A percentile compares a stretch with the other conserved stretches of the same genome.
phyloP scores from a whole-genome alignment of 2,888 invertebrate genomes.

The Aspidiotus rigidus region DNA sequence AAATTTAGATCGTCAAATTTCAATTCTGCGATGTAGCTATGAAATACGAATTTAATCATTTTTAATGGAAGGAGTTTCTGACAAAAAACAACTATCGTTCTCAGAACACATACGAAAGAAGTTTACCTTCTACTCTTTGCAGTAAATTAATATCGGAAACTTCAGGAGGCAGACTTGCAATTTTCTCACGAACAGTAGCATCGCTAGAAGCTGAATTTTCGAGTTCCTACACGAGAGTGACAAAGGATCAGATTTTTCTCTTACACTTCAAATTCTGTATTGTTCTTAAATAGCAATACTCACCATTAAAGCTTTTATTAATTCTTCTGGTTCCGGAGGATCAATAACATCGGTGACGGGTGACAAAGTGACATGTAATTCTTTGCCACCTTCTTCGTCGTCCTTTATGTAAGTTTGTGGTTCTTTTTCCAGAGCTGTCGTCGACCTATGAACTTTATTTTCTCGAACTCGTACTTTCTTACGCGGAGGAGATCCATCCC shows the following conservation, averaged over 20 bases:
- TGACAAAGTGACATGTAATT: conserved; percentile 66
- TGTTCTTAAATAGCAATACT: conserved; percentile 36
- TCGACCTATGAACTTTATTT: conserved; percentile 43
- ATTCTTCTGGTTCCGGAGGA: conserved; percentile 85
- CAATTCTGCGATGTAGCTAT: neutral
- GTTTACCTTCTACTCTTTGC: conserved; percentile 69
- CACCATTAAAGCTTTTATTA: conserved; percentile 64
- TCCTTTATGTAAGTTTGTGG: conserved; percentile 47
- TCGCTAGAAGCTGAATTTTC: conserved; percentile 94
- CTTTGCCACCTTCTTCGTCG: conserved; percentile 61
- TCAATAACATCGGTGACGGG: conserved; percentile 72
- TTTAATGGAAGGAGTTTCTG: neutral
- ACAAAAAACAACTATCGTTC: neutral
- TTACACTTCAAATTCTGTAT: too few relatives aligned
- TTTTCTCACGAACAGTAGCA: conserved; percentile 81
- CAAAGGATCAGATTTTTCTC: neutral
- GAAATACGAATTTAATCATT: neutral
- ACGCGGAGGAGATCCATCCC: conserved; percentile 35
- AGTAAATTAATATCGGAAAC: conserved; percentile 84
- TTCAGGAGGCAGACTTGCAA: conserved; percentile 86
- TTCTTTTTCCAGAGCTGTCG: conserved; percentile 43
- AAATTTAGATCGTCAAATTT: neutral
- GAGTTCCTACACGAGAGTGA: conserved; percentile 55
- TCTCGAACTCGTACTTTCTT: conserved; percentile 40
- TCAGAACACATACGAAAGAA: neutral